A percentile compares a stretch with the other conserved stretches of the same genome.
Evolutionary conservation across 92 coral and sea anemone species (phyloP).

Genomic region (Hydrozoanthus gracilis): DNA sequence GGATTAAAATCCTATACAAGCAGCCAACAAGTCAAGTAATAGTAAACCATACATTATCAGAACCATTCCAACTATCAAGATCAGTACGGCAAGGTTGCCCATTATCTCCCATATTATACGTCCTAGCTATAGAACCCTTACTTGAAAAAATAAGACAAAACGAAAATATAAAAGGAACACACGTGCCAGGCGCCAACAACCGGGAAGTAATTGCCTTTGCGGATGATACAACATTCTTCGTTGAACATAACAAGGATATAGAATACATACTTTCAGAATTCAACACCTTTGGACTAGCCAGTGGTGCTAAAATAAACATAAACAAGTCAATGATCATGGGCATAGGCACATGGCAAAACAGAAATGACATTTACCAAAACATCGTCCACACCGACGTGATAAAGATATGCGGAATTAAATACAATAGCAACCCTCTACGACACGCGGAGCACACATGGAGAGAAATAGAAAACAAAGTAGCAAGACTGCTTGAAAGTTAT

Average conservation of each 20-base stretch:
- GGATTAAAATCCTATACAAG: neutral
- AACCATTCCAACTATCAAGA: neutral
- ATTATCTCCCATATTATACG: neutral
- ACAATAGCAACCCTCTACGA: neutral
- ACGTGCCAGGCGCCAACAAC: neutral
- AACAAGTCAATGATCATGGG: neutral
- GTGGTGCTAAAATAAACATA: neutral
- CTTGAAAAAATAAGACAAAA: neutral
- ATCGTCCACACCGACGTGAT: neutral
- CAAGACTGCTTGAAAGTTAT: neutral
- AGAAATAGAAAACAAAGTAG: neutral
- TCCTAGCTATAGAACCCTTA: neutral
- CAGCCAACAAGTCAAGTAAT: neutral
- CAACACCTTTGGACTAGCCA: neutral
- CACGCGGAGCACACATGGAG: neutral
- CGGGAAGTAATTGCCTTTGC: neutral
- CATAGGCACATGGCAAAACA: neutral
- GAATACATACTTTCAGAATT: neutral
- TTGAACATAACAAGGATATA: neutral
- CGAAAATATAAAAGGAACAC: neutral
- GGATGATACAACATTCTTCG: neutral
- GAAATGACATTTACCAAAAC: neutral
- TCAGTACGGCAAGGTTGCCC: neutral
- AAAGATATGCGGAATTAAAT: neutral
- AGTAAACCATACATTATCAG: neutral